Percentiles rank a stretch among this genome's conserved stretches.
phyloP scores from a whole-genome alignment of 2,888 invertebrate species.

The Volucella zonaria region DNA sequence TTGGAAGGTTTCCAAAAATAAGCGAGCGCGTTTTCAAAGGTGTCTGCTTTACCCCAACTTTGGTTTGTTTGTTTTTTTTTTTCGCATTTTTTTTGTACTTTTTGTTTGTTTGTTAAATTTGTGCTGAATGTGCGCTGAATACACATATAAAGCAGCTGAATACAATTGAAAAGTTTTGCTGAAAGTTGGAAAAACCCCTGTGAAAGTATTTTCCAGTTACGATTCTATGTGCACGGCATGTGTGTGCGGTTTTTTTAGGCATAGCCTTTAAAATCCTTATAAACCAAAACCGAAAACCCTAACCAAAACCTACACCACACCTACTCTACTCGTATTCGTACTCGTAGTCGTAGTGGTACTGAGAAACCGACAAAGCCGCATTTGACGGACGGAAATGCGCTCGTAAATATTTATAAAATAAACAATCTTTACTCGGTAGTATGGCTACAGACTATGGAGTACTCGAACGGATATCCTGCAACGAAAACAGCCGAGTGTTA shows the following conservation, averaged over 20 bases:
- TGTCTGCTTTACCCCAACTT: too few species aligned
- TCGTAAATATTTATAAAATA: conserved; percentile 47
- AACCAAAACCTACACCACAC: too few species aligned
- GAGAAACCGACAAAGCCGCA: not conserved
- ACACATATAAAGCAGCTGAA: not conserved
- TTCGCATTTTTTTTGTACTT: too few species aligned
- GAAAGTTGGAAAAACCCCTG: too few species aligned
- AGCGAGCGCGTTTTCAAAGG: too few species aligned
- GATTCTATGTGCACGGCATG: not conserved
- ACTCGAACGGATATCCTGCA: too few species aligned
- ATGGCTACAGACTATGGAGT: too few species aligned
- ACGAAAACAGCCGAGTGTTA: not conserved
- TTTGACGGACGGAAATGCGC: conserved; percentile 42
- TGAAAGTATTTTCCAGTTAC: not conserved
- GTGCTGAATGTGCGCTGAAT: conserved; percentile 8
- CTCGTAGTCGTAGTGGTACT: too few species aligned
- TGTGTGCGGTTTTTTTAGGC: not conserved
- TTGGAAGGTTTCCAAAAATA: conserved; percentile 25
- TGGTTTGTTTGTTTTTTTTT: too few species aligned
- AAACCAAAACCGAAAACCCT: not conserved
- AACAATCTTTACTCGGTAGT: conserved; percentile 1
- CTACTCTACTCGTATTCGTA: too few species aligned
- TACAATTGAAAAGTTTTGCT: too few species aligned
- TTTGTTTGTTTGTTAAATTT: too few species aligned
- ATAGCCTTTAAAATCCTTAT: not conserved